phyloP scores from a whole-genome alignment of 92 coral and sea anemone genomes.

The Actinernus sp. region DNA sequence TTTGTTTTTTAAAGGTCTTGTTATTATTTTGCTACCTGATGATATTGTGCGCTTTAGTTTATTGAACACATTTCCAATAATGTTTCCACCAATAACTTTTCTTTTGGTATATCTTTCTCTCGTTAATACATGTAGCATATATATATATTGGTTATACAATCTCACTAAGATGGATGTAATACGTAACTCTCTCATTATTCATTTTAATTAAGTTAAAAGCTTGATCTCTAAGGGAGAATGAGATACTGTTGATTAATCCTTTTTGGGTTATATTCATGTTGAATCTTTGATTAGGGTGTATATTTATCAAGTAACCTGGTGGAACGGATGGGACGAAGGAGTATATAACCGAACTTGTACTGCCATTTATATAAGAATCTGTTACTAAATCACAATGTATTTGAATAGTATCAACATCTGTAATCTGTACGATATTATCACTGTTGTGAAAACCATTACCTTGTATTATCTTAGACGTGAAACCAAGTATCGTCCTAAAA shows the following conservation, averaged over 20 bases:
- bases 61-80: neutral
- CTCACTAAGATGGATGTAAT: neutral
- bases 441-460: slow-evolving; percentile 12
- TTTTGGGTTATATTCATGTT: neutral
- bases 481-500: slow-evolving; percentile 23
- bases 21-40: neutral
- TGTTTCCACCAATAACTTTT: slow-evolving; percentile 4
- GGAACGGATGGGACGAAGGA: slow-evolving; percentile 1
- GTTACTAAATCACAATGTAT: slow-evolving; percentile 3
- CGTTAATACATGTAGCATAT: too few relatives aligned
- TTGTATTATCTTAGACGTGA: slow-evolving; percentile 17
- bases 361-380: slow-evolving; percentile 6
- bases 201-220: neutral
- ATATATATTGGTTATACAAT: too few relatives aligned
- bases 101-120: slow-evolving; percentile 1
- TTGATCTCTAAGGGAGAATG: neutral
- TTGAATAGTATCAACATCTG: slow-evolving; percentile 16
- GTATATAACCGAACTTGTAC: neutral
- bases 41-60: neutral
- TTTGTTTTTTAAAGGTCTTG: slow-evolving; percentile 1
- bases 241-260: neutral
- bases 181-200: slow-evolving; percentile 1
- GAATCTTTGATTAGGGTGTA: neutral
- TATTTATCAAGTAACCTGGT: neutral
- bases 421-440: slow-evolving; percentile 13